phyloP scores from a whole-genome alignment of 2,888 invertebrate species.

The Leptogaster cylindrica region DNA sequence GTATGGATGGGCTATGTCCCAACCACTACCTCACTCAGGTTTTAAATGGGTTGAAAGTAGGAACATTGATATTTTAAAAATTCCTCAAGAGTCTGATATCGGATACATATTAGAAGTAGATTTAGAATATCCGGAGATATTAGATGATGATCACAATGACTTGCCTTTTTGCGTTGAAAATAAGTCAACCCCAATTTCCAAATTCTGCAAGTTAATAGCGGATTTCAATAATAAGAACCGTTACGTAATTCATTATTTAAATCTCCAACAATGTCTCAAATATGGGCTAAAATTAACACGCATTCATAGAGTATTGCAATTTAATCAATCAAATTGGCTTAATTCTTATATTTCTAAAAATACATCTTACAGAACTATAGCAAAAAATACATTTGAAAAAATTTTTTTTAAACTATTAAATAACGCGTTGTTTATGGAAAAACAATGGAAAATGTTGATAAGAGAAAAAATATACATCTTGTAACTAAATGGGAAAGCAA shows the following conservation, averaged over 20 bases:
- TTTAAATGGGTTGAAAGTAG: slow-evolving; percentile 2
- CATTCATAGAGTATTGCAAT: slow-evolving; percentile 52
- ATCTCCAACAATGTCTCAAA: slow-evolving; percentile 51
- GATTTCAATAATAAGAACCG: slow-evolving; percentile 50
- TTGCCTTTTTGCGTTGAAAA: slow-evolving; percentile 10
- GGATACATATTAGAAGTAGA: slow-evolving; percentile 30
- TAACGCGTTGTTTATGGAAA: too few relatives aligned
- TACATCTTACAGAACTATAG: slow-evolving; percentile 1
- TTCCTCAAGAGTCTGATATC: not conserved
- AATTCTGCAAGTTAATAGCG: slow-evolving; percentile 48
- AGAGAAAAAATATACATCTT: slow-evolving; percentile 46
- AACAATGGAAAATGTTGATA: slow-evolving; percentile 49
- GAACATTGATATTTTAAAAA: not conserved
- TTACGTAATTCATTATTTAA: slow-evolving; percentile 53
- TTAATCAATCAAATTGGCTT: slow-evolving; percentile 49
- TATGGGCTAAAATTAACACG: slow-evolving; percentile 52
- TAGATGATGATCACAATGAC: slow-evolving; percentile 16
- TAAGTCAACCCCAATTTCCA: not conserved
- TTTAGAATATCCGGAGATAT: not conserved
- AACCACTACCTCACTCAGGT: not conserved
- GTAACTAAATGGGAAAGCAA: slow-evolving; percentile 43
- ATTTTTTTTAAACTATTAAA: slow-evolving; percentile 20
- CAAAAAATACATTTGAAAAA: not conserved
- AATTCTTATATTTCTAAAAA: slow-evolving; percentile 2
- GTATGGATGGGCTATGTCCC: slow-evolving; percentile 28